Base-by-base conservation (phyloP, 2,888 invertebrate genomes). In the Choristoneura rosaceana region DNA sequence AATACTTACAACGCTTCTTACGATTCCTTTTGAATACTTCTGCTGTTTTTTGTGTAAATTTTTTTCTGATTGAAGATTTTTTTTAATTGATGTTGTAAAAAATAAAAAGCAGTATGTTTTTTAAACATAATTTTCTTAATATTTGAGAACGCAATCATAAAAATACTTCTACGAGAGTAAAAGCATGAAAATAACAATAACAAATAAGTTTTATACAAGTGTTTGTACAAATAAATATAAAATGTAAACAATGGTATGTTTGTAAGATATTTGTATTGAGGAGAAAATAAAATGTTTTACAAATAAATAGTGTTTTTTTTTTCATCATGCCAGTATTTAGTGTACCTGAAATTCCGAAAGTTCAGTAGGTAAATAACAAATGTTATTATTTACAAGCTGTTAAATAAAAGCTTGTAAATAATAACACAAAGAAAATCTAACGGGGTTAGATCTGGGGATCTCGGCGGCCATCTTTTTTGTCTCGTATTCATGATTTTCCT, bases 191-290 rank as follows among this genome's bases (percentile, higher is more conserved):
- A 65, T n/a, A 62, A 62, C 50, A 60, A 61, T 50, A 52, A 45
- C 33, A 63, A 33, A 9, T 59, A 65, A 59, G 45, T 71, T 71
- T 68, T 71, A 63, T 68, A 68, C 62, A 63, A 71, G 63, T 71
- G 62, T 67, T 67, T 71, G 71, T 68, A 71, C 71, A 71, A 71
- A 69, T 69, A 63, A 63, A 81, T 80, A 59, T 70, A 74, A 80
- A 81, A 79, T 83, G 78, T 86, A 87, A 76, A 84, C 87, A 84
- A 84, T 25, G 25, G 25, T 25, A 25, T 25, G 34, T 86, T 88
- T 79, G 74, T 92, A 91, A 92, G 89, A 90, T 91, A 91, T 90
- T 90, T 90, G 87, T 92, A 90, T 82, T 79, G 80, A 82, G 78
- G 81, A 85, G 80, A 83, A 83, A 91, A 88, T 91, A 88, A 92